Evolutionary conservation across 2,797 vertebrate genomes (phyloP).

Genomic region (Artibeus jamaicensis): DNA sequence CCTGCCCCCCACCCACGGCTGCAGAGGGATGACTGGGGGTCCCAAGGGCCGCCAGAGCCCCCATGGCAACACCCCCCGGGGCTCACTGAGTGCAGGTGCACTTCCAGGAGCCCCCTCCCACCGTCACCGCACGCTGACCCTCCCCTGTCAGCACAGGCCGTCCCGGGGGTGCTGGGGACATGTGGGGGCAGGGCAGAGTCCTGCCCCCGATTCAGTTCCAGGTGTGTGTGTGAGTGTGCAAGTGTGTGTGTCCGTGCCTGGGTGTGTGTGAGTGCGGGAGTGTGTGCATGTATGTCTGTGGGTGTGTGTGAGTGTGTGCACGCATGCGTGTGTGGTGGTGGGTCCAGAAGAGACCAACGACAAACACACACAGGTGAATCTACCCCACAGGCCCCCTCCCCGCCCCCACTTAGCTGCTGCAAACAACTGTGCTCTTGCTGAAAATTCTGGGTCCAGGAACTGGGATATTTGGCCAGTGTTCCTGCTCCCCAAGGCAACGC

Average conservation of each 20-base stretch:
- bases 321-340: background rate
- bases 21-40: too few species aligned
- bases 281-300: too few species aligned
- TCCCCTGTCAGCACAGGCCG: rapidly evolving
- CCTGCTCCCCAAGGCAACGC: rapidly evolving
- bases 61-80: rapidly evolving
- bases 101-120: rapidly evolving
- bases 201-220: rapidly evolving
- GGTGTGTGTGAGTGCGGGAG: too few species aligned
- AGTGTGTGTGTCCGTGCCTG: background rate
- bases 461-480: rapidly evolving
- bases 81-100: rapidly evolving
- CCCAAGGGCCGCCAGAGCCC: background rate
- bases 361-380: background rate
- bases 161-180: background rate
- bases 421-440: rapidly evolving
- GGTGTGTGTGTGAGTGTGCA: background rate
- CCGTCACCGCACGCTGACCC: background rate
- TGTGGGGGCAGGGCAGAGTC: rapidly evolving
- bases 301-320: background rate
- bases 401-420: background rate
- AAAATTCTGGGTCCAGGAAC: rapidly evolving
- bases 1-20: background rate
- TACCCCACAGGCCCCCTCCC: too few species aligned
- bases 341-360: background rate